phyloP scores from a whole-genome alignment of 2,797 vertebrate genomes.

The Protonibea diacanthus region DNA sequence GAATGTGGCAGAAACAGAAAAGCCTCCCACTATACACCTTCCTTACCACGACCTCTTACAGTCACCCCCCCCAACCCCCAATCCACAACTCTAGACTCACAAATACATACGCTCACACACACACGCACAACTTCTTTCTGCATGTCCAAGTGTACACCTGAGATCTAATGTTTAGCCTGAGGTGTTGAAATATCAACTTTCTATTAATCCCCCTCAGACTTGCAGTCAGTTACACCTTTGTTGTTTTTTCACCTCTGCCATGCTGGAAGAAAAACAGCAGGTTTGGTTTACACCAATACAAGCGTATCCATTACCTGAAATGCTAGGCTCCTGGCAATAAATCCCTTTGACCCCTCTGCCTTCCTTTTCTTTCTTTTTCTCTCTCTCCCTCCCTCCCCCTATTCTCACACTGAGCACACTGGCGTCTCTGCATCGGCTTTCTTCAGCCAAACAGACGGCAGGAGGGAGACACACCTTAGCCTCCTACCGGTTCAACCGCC shows the following conservation, averaged over 20 bases:
- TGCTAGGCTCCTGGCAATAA: slow-evolving; percentile 81
- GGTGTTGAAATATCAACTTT: slow-evolving; percentile 78
- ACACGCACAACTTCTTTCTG: slow-evolving; percentile 46
- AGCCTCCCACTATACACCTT: slow-evolving; percentile 43
- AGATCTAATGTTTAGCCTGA: slow-evolving; percentile 71
- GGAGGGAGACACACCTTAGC: slow-evolving; percentile 62
- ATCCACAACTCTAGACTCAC: slow-evolving; percentile 20
- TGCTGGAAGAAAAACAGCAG: slow-evolving; percentile 77
- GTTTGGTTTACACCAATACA: slow-evolving; percentile 81
- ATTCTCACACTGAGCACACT: slow-evolving; percentile 62
- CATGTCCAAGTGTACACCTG: slow-evolving; percentile 69
- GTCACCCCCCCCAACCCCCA: background rate
- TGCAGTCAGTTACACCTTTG: slow-evolving; percentile 78
- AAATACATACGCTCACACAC: slow-evolving; percentile 22
- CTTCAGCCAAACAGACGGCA: slow-evolving; percentile 56
- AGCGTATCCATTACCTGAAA: slow-evolving; percentile 87
- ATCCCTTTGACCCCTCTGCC: slow-evolving; percentile 83
- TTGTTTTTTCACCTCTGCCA: slow-evolving; percentile 77
- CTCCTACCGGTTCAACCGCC: slow-evolving; percentile 46
- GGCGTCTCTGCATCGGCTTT: slow-evolving; percentile 56
- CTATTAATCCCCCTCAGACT: slow-evolving; percentile 76
- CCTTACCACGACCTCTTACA: slow-evolving; percentile 21
- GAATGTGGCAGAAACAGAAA: slow-evolving; percentile 70
- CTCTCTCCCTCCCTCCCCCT: slow-evolving; percentile 35
- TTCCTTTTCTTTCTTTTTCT: slow-evolving; percentile 56